A percentile compares a stretch with the other conserved stretches of the same genome.
Evolutionary conservation across 2,888 invertebrate genomes (phyloP).

Genomic region (Lepidocyrtinus sp.): DNA sequence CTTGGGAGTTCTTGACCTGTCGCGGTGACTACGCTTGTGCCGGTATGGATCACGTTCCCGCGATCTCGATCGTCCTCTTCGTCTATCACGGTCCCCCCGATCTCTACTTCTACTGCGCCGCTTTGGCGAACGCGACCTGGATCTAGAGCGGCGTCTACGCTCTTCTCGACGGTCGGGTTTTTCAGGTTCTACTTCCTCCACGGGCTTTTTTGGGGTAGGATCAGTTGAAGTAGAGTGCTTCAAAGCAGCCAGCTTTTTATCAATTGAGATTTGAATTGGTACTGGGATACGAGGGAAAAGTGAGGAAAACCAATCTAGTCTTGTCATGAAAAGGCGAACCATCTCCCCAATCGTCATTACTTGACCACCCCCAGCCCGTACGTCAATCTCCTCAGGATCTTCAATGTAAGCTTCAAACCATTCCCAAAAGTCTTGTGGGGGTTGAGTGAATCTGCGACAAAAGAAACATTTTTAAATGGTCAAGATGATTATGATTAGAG

Average conservation of each 20-base stretch:
- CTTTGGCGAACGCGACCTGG: slow-evolving; percentile 69
- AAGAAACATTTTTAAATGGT: slow-evolving; percentile 7
- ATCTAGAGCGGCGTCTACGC: slow-evolving; percentile 62
- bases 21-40: slow-evolving; percentile 45
- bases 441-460: slow-evolving; percentile 90
- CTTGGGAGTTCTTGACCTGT: slow-evolving; percentile 50
- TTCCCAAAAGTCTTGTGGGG: slow-evolving; percentile 94
- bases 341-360: slow-evolving; percentile 93
- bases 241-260: slow-evolving; percentile 80
- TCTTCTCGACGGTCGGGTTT: slow-evolving; percentile 70
- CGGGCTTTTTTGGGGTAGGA: slow-evolving; percentile 58
- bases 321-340: slow-evolving; percentile 91
- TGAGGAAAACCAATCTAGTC: slow-evolving; percentile 99
- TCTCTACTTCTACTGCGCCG: slow-evolving; percentile 68
- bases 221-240: slow-evolving; percentile 73
- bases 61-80: slow-evolving; percentile 53
- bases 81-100: slow-evolving; percentile 63
- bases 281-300: slow-evolving; percentile 99
- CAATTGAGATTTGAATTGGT: slow-evolving; percentile 93
- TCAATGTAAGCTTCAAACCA: slow-evolving; percentile 98
- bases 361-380: slow-evolving; percentile 98
- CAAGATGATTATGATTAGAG: no score
- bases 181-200: slow-evolving; percentile 70
- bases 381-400: slow-evolving; percentile 92
- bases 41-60: slow-evolving; percentile 51